Evolutionary conservation across 2,888 invertebrate genomes (phyloP), one percentile per base, ranked within the genome.

Genomic region (Magallana nippona): DNA sequence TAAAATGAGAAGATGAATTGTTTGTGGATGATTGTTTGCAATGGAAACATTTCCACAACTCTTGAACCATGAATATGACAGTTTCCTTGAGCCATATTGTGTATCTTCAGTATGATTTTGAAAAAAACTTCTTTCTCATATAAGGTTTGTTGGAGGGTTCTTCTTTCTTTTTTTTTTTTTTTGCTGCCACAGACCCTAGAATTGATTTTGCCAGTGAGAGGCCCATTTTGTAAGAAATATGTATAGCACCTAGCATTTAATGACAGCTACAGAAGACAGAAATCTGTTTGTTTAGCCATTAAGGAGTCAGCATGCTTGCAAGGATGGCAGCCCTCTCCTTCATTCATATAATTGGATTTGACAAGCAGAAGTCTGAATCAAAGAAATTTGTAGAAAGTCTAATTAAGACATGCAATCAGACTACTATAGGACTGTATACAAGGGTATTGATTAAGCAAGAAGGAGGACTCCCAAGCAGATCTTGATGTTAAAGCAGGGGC

Each of bases 401-500:
- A 63, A 63, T 63, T 63, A 63, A 63, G 63, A 63, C 63, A 63
- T 63, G 63, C 63, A 63, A 63, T 63, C 63, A 63, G 63, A 22
- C 63, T 2, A 13, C 63, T 2, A 15, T 63, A 22, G 11, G 15
- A 63, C 15, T 19, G 19, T 63, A 13, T 19, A 22, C 27, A 22
- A 63, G 63, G 63, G 22, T 63, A 63, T 63, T 63, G 63, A 63
- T 63, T 63, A 63, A 17, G 11, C 8, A 44, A 60, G 17, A 13
- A n/a, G 17, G 8, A 60, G 60, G 27, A 22, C 13, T 22, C 19
- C 11, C 32, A 63, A 11, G 10, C 44, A 44, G 44, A 44, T 44
- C 44, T 44, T 44, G 44, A 44, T 44, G 44, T 44, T 44, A 44
- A 44, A 44, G 44, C 8, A 44, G 44, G 44, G 44, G 44, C 44